Base-by-base conservation (phyloP, 2,797 vertebrate genomes). In the Enteromius fasciolatus region DNA sequence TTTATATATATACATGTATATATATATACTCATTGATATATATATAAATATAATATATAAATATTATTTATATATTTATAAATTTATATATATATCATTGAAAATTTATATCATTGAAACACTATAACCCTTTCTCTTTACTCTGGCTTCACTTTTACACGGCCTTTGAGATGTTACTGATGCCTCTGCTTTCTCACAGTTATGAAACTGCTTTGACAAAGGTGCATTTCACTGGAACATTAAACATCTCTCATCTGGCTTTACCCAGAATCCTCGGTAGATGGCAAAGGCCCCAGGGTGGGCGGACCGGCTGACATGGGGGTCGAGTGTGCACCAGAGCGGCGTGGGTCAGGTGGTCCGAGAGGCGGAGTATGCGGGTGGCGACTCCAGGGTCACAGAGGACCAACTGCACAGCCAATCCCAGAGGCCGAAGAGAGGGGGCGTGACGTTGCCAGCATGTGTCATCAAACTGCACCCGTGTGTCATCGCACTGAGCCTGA, bases 231-330 rank as follows among this genome's bases (percentile, higher is more conserved):
- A 9, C n/a, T 72, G 44, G 46, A 50, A 28, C 31, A 75, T 25
- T 57, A 57, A 20, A 23, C 39, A 54, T 33, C 11, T 74, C 1
- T 70, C 11, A 39, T 68, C 3, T 23, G 3, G 20, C 44, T 50
- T 85, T 88, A 90, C 86, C 89, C 54, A 90, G 72, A 46, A 89
- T 77, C 54, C 80, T 82, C 8, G 84, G 76, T 31, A 90, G 79
- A 72, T 89, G 80, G 25, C 78, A 69, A 14, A 84, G 78, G 11
- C 85, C 87, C 86, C 78, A 86, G 0, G 86, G 87, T 15, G 83
- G 85, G 33, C 63, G 76, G 25, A 87, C 84, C 0, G 86, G 87
- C 80, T 83, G 85, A 73, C 84, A 87, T 20, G 39, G 80, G 0
- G 81, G 76, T 36, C 64, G 66, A 23, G 84, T 87, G 20, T 70